Percentiles rank a stretch among this genome's conserved stretches.
Evolutionary conservation across 2,888 invertebrate genomes (phyloP).

Genomic region (Chymomyza fuscimana): DNA sequence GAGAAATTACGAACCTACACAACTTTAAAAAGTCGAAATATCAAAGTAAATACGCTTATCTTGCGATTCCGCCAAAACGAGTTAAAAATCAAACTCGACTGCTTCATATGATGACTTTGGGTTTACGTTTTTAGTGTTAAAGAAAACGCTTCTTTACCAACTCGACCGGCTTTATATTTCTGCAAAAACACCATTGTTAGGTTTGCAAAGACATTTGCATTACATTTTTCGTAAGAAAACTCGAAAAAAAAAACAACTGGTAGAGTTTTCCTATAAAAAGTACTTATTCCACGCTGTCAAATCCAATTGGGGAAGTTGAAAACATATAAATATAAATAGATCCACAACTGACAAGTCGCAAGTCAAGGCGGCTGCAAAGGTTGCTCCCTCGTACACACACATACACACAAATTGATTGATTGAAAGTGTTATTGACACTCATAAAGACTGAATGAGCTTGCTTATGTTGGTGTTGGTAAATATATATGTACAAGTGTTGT

Average conservation of each 20-base stretch:
- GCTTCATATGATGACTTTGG: too few relatives aligned
- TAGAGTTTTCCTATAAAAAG: not conserved
- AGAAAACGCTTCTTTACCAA: too few relatives aligned
- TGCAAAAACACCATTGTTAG: too few relatives aligned
- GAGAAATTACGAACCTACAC: too few relatives aligned
- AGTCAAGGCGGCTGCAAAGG: not conserved
- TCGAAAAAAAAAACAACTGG: not conserved
- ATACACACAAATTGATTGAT: not conserved
- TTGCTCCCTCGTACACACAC: not conserved
- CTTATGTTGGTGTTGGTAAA: not conserved
- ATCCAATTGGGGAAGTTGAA: not conserved
- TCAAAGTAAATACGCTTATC: too few relatives aligned
- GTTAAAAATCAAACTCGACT: too few relatives aligned
- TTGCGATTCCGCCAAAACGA: too few relatives aligned
- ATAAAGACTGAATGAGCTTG: not conserved
- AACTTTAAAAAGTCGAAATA: too few relatives aligned
- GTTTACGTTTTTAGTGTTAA: too few relatives aligned
- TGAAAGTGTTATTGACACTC: slow-evolving; percentile 6
- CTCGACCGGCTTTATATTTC: too few relatives aligned
- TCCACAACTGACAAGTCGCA: slow-evolving; percentile 4
- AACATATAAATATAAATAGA: not conserved
- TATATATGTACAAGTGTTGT: not conserved
- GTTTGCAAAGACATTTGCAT: not conserved
- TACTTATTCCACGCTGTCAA: not conserved
- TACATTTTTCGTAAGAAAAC: not conserved